These are phyloP conservation scores for Macrochelys suwanniensis DNA, from an alignment of 2,797 vertebrate species.

Conservation along the genomic window DNA sequence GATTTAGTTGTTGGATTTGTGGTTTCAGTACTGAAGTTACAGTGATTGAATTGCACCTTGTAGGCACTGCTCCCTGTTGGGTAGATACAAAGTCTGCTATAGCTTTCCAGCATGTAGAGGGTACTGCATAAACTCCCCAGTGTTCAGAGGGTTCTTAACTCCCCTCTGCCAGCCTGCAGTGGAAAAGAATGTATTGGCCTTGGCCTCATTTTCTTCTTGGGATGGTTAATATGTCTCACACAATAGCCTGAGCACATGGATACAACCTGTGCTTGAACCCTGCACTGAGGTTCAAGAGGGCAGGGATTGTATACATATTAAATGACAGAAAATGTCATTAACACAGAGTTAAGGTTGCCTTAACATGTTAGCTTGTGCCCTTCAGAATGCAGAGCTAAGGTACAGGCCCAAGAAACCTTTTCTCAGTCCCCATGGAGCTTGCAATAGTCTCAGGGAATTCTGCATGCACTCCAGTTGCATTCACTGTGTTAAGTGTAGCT, in stretches of 20 bases:
- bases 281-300: not conserved
- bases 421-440: too few species aligned
- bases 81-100: not conserved
- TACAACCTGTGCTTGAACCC: not conserved
- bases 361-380: too few species aligned
- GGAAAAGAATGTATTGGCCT: not conserved
- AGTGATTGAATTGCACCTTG: not conserved
- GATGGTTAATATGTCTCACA: not conserved
- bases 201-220: not conserved
- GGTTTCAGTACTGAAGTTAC: not conserved
- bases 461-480: too few species aligned
- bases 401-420: too few species aligned
- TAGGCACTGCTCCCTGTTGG: too few species aligned
- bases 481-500: too few species aligned
- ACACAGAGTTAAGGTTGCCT: too few species aligned
- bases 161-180: not conserved
- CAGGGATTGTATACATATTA: too few species aligned
- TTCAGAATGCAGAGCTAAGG: too few species aligned
- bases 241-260: not conserved
- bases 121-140: not conserved
- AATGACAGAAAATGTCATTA: too few species aligned
- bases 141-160: not conserved
- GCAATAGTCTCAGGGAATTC: too few species aligned
- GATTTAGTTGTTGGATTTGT: not conserved
- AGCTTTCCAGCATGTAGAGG: not conserved